Percentiles rank a stretch among this genome's conserved stretches.
Evolutionary conservation across 1,140 invertebrate species (phyloP).

Genomic region (Heterodera schachtii): DNA sequence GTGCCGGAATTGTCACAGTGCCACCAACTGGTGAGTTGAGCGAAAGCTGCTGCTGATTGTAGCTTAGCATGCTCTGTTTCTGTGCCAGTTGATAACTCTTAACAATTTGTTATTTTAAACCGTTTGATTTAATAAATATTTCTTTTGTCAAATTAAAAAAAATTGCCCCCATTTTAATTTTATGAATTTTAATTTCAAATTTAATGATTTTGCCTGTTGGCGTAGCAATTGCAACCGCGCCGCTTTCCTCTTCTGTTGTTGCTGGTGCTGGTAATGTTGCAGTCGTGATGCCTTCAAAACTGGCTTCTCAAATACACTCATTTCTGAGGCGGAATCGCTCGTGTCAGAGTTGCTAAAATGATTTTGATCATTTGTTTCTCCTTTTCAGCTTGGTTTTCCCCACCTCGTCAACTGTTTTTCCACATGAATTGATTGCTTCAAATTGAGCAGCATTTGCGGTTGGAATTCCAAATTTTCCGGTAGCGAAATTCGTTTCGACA

Average conservation of each 20-base stretch:
- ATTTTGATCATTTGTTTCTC: conserved; percentile 16
- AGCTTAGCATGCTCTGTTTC: conserved; percentile 39
- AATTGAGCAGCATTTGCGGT: conserved; percentile 56
- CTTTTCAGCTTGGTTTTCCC: conserved; percentile 8
- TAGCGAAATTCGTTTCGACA: conserved; percentile 56
- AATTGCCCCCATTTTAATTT: too few species aligned
- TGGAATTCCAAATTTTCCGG: conserved; percentile 58
- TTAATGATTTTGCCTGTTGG: conserved; percentile 50
- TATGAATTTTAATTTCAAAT: too few species aligned
- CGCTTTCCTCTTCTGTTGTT: conserved; percentile 54
- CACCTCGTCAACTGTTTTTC: conserved; percentile 50
- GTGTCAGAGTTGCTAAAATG: background rate
- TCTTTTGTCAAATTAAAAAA: too few species aligned
- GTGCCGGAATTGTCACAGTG: conserved; percentile 1
- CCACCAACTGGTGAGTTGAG: background rate
- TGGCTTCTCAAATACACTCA: conserved; percentile 43
- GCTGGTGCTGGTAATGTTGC: conserved; percentile 39
- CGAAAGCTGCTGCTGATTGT: background rate
- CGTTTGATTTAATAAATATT: too few species aligned
- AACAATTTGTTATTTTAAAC: too few species aligned
- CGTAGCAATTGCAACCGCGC: conserved; percentile 48
- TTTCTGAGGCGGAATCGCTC: conserved; percentile 9
- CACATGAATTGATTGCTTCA: conserved; percentile 57
- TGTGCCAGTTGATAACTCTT: conserved; percentile 47
- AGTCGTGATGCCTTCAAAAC: conserved; percentile 51